Conservation (phyloP, 2,113 vertebrate genomes). For the Trichomycterus rosablanca region DNA sequence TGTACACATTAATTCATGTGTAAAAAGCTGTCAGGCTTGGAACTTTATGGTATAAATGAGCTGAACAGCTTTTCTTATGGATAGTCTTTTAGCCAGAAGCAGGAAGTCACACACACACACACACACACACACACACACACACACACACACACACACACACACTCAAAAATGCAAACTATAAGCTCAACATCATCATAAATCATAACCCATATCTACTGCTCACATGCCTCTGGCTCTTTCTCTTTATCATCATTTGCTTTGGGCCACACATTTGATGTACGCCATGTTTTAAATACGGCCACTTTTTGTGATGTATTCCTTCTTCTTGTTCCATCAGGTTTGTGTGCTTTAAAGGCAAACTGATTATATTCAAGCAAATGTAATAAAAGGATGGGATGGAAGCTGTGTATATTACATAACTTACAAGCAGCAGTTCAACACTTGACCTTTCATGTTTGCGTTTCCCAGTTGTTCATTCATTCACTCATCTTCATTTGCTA, state of each 20-base stretch:
- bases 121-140: too few relatives aligned
- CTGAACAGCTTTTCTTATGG: conserved; percentile 36
- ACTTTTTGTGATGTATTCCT: conserved; percentile 8
- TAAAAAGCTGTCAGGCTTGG: conserved; percentile 26
- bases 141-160: too few relatives aligned
- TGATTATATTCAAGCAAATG: conserved; percentile 11
- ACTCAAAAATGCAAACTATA: too few relatives aligned
- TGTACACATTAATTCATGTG: neutral
- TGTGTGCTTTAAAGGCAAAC: conserved; percentile 22
- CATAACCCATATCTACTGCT: conserved; percentile 34
- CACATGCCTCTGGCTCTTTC: conserved; percentile 22
- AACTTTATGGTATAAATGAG: conserved; percentile 37
- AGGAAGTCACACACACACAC: conserved; percentile 39
- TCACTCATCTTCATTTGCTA: too few relatives aligned
- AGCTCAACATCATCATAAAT: conserved; percentile 43
- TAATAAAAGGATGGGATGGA: conserved; percentile 14
- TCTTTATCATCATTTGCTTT: conserved; percentile 26
- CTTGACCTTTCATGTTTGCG: neutral
- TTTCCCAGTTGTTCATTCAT: too few relatives aligned
- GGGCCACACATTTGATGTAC: conserved; percentile 39
- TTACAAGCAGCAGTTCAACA: neutral
- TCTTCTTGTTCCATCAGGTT: conserved; percentile 1
- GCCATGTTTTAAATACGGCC: conserved; percentile 43
- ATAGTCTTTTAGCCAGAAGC: conserved; percentile 38
- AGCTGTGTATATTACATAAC: neutral